These are phyloP conservation scores for Phodopus roborovskii DNA, from an alignment of 2,113 vertebrate genomes.

Conservation along the genomic window DNA sequence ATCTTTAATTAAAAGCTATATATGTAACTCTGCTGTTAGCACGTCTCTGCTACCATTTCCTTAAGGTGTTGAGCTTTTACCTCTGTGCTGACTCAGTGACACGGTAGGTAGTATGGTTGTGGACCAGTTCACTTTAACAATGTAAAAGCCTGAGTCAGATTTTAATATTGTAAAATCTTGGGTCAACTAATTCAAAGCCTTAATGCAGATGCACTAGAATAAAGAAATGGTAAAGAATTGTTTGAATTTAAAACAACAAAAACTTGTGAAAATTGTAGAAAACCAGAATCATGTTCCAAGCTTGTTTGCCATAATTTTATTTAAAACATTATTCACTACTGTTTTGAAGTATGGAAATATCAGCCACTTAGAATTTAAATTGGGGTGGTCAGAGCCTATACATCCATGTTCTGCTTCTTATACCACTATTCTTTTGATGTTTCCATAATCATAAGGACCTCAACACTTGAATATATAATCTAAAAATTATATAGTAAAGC, in stretches of 20 bases:
- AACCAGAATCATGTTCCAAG: conserved; percentile 84
- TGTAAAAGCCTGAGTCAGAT: conserved; percentile 70
- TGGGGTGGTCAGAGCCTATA: conserved; percentile 80
- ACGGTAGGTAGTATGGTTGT: conserved; percentile 65
- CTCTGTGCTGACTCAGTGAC: conserved; percentile 80
- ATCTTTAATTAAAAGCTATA: conserved; percentile 75
- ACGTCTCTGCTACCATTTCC: conserved; percentile 83
- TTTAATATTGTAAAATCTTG: conserved; percentile 81
- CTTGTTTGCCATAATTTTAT: conserved; percentile 84
- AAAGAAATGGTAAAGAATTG: conserved; percentile 81
- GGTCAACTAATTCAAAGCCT: conserved; percentile 89
- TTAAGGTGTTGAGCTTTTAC: conserved; percentile 87
- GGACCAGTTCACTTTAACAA: conserved; percentile 78
- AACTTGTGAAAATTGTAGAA: conserved; percentile 81
- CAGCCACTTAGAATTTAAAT: conserved; percentile 74
- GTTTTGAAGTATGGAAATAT: conserved; percentile 63
- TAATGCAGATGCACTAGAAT: conserved; percentile 87
- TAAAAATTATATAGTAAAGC: conserved; percentile 81
- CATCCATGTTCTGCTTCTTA: conserved; percentile 75
- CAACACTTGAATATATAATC: conserved; percentile 88
- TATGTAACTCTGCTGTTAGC: conserved; percentile 80
- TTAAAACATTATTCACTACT: conserved; percentile 72
- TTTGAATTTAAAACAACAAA: conserved; percentile 77
- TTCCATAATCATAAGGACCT: conserved; percentile 86
- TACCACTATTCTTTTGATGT: conserved; percentile 85